These are phyloP conservation scores for Corvus moneduloides DNA, from an alignment of 2,113 vertebrate genomes.

Conservation along the genomic window DNA sequence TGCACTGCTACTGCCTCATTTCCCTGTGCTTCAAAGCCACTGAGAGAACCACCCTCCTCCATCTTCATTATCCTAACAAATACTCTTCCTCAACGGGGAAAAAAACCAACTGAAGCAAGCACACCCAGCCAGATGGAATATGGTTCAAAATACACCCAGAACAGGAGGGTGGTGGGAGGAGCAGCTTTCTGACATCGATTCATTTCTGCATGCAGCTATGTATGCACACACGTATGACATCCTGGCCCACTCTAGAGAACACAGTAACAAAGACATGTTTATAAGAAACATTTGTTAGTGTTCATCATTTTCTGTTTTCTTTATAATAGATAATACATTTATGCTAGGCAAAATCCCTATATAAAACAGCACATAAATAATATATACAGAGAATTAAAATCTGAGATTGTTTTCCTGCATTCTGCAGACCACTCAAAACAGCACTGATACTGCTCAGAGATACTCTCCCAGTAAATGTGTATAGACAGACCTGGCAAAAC, in stretches of 20 bases:
- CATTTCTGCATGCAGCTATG: neutral
- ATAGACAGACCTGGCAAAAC: neutral
- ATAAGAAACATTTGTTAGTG: neutral
- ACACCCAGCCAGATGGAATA: fast-evolving
- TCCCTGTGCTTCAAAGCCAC: neutral
- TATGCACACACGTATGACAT: fast-evolving
- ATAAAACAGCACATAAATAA: neutral
- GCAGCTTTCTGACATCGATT: neutral
- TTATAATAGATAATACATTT: neutral
- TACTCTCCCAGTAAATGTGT: neutral
- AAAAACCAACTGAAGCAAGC: neutral
- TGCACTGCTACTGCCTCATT: neutral
- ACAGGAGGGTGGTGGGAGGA: neutral
- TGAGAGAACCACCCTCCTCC: neutral
- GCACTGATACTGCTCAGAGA: neutral
- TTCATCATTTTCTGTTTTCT: neutral
- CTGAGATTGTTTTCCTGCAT: neutral
- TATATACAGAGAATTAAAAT: neutral
- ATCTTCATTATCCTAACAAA: neutral
- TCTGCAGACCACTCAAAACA: neutral
- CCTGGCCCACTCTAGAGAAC: neutral
- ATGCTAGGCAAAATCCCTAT: neutral
- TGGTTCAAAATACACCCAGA: neutral
- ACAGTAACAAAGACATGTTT: neutral
- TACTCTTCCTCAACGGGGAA: fast-evolving